phyloP scores from a whole-genome alignment of 2,888 invertebrate species.

The Drosophila ustulata region DNA sequence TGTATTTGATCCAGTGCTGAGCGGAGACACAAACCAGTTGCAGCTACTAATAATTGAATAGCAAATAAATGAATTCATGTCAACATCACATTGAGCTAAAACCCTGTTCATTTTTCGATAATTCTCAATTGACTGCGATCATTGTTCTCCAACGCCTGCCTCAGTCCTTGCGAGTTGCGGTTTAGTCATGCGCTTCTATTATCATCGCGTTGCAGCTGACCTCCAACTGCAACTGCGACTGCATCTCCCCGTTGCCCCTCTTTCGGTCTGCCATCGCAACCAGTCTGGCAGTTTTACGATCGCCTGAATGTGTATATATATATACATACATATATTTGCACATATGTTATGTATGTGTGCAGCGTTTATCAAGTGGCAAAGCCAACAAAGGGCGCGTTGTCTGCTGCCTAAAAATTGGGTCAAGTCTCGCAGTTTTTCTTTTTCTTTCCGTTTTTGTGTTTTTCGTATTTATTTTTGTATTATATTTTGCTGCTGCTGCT shows the following conservation, averaged over 20 bases:
- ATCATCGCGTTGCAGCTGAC: not conserved
- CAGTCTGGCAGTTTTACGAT: conserved; percentile 11
- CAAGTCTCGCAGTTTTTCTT: conserved; percentile 72
- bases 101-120: no score
- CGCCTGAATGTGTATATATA: not conserved
- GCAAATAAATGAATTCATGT: no score
- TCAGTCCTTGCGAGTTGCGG: not conserved
- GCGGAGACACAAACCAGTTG: not conserved
- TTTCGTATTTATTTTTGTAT: not conserved
- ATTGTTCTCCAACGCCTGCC: not conserved
- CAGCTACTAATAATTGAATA: no score
- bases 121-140: not conserved
- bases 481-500: conserved; percentile 23
- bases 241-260: not conserved
- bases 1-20: not conserved
- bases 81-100: no score
- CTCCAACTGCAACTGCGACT: not conserved
- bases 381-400: conserved; percentile 69
- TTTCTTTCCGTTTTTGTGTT: not conserved
- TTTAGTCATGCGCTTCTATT: not conserved
- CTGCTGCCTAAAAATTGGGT: conserved; percentile 82
- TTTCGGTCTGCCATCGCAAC: no score
- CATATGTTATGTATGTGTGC: conserved; percentile 19
- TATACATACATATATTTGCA: conserved; percentile 1
- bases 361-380: conserved; percentile 67